These are phyloP conservation scores for Microtus ochrogaster DNA, from an alignment of 2,113 vertebrate species.

Conservation along the genomic window DNA sequence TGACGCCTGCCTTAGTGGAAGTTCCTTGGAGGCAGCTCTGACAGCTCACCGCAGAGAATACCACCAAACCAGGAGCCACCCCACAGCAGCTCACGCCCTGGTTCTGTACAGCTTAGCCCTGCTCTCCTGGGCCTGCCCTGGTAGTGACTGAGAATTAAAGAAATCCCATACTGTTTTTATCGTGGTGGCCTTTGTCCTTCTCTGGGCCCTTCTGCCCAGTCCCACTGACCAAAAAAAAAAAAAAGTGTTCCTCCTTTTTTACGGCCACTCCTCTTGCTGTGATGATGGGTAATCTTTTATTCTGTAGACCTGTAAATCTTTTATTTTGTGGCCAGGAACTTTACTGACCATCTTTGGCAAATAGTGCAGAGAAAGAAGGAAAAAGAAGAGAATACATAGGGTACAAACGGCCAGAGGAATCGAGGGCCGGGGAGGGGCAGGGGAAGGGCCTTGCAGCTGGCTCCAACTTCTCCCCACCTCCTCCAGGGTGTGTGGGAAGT, in stretches of 20 bases:
- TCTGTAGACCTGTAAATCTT: no score
- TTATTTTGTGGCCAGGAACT: no score
- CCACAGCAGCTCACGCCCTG: fast-evolving
- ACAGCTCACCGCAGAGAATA: fast-evolving
- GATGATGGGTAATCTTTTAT: neutral
- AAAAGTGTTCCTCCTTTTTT: no score
- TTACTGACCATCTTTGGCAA: neutral
- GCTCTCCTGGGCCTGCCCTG: fast-evolving
- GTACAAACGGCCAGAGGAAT: neutral
- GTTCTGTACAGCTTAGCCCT: fast-evolving
- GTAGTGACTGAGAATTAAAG: neutral
- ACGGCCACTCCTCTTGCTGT: neutral
- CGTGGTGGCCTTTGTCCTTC: no score
- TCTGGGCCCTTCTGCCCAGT: fast-evolving
- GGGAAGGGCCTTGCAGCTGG: neutral
- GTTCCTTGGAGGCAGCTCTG: neutral
- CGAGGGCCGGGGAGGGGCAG: neutral
- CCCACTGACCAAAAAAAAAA: fast-evolving
- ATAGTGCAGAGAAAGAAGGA: neutral
- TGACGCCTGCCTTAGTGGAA: neutral
- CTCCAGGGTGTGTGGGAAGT: neutral
- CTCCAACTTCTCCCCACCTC: neutral
- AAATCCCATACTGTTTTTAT: fast-evolving
- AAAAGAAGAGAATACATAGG: neutral
- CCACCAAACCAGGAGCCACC: fast-evolving